Percentiles rank a stretch among this genome's conserved stretches.
Evolutionary conservation across 2,888 invertebrate species (phyloP).

Genomic region (Augiades crinisus): DNA sequence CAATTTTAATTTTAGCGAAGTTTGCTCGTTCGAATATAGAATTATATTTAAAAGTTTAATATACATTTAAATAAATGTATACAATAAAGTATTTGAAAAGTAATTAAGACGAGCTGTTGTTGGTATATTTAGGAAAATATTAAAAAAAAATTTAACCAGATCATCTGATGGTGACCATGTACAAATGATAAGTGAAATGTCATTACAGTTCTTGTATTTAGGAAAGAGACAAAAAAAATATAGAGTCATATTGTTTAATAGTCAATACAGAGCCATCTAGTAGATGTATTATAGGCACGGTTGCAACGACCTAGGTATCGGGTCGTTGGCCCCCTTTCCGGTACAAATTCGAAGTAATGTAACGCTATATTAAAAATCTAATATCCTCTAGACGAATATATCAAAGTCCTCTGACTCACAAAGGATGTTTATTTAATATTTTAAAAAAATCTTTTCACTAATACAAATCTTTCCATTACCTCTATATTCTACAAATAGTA

Average conservation of each 20-base stretch:
- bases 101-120: slow-evolving; percentile 72
- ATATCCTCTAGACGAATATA: slow-evolving; percentile 53
- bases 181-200: slow-evolving; percentile 80
- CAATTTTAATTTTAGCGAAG: slow-evolving; percentile 81
- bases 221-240: slow-evolving; percentile 64
- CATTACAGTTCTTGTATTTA: slow-evolving; percentile 53
- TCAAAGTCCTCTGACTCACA: slow-evolving; percentile 56
- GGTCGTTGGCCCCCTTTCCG: slow-evolving; percentile 53
- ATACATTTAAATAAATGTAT: slow-evolving; percentile 70
- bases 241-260: slow-evolving; percentile 70
- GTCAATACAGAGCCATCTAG: slow-evolving; percentile 75
- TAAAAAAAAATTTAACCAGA: slow-evolving; percentile 75
- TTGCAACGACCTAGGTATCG: slow-evolving; percentile 46
- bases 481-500: slow-evolving; percentile 69
- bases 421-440: slow-evolving; percentile 63
- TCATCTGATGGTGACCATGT: slow-evolving; percentile 87
- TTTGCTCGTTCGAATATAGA: slow-evolving; percentile 80
- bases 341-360: slow-evolving; percentile 67
- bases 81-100: slow-evolving; percentile 65
- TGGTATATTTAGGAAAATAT: slow-evolving; percentile 81
- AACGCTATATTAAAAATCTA: slow-evolving; percentile 56
- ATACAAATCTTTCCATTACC: slow-evolving; percentile 61
- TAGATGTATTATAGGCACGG: slow-evolving; percentile 61
- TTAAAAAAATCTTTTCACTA: slow-evolving; percentile 63
- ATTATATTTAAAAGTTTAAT: slow-evolving; percentile 78